phyloP scores from a whole-genome alignment of 2,113 vertebrate species.

The Urocynchramus pylzowi region DNA sequence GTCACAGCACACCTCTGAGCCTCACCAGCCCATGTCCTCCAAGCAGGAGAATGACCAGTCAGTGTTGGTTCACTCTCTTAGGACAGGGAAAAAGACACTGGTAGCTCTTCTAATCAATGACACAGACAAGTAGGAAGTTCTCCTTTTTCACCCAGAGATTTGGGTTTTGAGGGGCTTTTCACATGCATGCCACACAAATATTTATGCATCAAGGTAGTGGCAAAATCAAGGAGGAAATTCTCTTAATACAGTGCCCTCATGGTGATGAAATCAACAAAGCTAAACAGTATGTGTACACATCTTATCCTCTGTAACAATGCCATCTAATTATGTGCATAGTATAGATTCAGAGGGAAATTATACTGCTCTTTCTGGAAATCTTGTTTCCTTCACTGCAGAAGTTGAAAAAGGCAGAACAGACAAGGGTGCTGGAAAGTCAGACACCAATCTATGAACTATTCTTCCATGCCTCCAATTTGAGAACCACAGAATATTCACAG shows the following conservation, averaged over 20 bases:
- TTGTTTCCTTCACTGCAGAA: neutral
- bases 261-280: neutral
- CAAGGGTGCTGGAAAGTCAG: neutral
- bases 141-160: neutral
- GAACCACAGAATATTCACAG: neutral
- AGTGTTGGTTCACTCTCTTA: neutral
- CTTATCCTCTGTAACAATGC: neutral
- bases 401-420: neutral
- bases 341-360: neutral
- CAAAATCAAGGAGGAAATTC: neutral
- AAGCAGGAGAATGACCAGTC: neutral
- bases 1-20: neutral
- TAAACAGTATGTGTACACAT: rapidly evolving
- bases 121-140: neutral
- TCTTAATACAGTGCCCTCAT: neutral
- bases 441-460: neutral
- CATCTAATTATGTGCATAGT: neutral
- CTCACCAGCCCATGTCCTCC: neutral
- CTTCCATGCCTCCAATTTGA: neutral
- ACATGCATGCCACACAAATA: neutral
- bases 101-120: neutral
- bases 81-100: neutral
- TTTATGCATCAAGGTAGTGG: neutral
- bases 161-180: neutral
- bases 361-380: neutral